Evolutionary conservation across 2,797 vertebrate genomes (phyloP).

Genomic region (Rhinophrynus dorsalis): DNA sequence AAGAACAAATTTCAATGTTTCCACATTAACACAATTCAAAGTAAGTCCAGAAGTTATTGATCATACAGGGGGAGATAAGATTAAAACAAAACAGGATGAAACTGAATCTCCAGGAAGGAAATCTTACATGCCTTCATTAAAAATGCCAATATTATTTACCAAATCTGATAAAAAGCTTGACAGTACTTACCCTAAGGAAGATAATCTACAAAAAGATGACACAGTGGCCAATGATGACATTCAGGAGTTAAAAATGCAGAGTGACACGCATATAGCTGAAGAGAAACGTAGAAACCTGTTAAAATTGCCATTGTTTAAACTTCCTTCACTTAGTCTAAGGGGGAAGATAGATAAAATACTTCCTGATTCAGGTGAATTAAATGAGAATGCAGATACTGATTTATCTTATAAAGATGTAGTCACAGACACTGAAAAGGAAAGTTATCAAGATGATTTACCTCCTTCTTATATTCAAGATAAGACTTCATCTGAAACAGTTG

Average conservation of each 20-base stretch:
- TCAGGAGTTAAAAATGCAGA: background rate
- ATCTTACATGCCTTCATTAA: slow-evolving; percentile 64
- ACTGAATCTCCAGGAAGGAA: slow-evolving; percentile 8
- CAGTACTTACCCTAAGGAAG: slow-evolving; percentile 24
- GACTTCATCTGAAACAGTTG: background rate
- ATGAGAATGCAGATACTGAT: slow-evolving; percentile 9
- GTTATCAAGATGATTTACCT: background rate
- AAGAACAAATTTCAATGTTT: no score
- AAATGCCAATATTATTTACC: slow-evolving; percentile 51
- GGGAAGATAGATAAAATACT: slow-evolving; percentile 56
- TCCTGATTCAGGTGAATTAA: background rate
- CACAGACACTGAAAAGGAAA: background rate
- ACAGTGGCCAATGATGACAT: background rate
- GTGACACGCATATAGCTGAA: background rate
- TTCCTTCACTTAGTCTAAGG: slow-evolving; percentile 61
- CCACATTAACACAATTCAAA: no score
- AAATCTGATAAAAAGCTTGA: slow-evolving; percentile 32
- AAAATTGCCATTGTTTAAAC: slow-evolving; percentile 62
- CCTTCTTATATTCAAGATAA: background rate
- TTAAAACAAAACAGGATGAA: slow-evolving; percentile 4
- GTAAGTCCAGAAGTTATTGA: no score
- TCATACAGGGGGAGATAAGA: background rate
- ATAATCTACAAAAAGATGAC: slow-evolving; percentile 43
- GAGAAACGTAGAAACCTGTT: slow-evolving; percentile 55
- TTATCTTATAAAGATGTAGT: background rate